Evolutionary conservation across 1,140 invertebrate species (phyloP).

Genomic region (Carposina sasakii): DNA sequence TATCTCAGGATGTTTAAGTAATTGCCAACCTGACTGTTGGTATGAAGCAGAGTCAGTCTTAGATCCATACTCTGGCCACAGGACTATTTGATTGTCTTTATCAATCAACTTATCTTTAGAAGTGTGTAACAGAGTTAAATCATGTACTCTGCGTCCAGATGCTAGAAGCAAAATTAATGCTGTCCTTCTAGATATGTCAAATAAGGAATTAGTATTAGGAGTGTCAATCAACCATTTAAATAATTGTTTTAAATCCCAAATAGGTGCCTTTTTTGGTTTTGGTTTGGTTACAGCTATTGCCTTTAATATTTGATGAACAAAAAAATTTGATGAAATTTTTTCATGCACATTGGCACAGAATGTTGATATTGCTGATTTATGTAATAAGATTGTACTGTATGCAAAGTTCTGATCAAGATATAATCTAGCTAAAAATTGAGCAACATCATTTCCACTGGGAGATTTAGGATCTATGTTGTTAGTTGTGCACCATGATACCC

Average conservation of each 20-base stretch:
- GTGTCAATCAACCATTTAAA: background rate
- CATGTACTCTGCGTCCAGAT: conserved; percentile 17
- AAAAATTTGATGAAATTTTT: background rate
- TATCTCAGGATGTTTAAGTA: background rate
- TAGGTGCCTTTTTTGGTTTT: background rate
- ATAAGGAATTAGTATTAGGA: background rate
- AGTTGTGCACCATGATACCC: conserved; percentile 16
- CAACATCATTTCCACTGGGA: background rate
- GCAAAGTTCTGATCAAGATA: background rate
- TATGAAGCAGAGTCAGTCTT: background rate
- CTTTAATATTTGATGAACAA: conserved; percentile 3
- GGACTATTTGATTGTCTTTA: background rate
- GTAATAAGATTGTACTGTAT: conserved; percentile 3
- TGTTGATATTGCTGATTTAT: conserved; percentile 2
- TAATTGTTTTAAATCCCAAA: conserved; percentile 2
- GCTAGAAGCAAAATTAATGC: conserved; percentile 18
- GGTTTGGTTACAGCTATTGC: background rate
- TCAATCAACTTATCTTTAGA: background rate
- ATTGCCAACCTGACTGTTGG: background rate
- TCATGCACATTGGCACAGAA: background rate
- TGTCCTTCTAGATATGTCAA: conserved; percentile 19
- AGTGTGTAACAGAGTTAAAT: background rate
- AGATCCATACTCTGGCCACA: background rate
- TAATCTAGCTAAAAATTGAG: background rate
- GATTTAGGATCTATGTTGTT: background rate